Base-by-base conservation (phyloP, 2,113 vertebrate species). In the Myotis lucifugus region DNA sequence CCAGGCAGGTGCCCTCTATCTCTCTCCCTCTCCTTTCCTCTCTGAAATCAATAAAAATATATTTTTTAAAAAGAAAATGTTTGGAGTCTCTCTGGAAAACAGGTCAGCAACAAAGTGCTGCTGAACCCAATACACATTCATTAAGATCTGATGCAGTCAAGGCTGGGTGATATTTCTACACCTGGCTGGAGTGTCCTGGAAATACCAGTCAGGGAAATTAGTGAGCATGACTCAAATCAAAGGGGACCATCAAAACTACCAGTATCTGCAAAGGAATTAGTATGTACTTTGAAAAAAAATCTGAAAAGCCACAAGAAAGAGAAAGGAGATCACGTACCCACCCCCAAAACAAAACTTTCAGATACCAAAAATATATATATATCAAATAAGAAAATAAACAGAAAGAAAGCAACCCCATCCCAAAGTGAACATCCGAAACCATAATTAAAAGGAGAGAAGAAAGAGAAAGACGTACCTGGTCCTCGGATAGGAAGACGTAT, bases 381-480 rank as follows among this genome's bases (percentile, higher is more conserved):
- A 88, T 52, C 15, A 79, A 77, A 14, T 40, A 42, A 93, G 50
- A 81, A 89, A 95, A 90, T 37, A 76, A 93, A 85, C 21, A n/a
- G 25, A 78, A 95, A 70, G 10, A 76, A 90, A 88, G 40, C 14
- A 69, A 0, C 54, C 37, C 10, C 37, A 59, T 12, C 25, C 67
- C 34, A 79, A 42, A 87, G 27, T 95, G 19, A 93, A 93, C 85
- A 92, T 79, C 93, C 56, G 67, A 78, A 78, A 69, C 32, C 48
- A 3, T 76, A 81, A 95, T 85, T 84, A 76, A 95, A 93, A 67
- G 59, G 82, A 82, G 29, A 93, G 77, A 84, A 97, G 91, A 84
- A 79, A 90, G 73, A 78, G 52, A 56, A 90, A 91, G 29, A 96
- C 52, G 85, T 92, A 96, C 67, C 90, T 97, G 93, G 46, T 88